A percentile compares a stretch with the other conserved stretches of the same genome.
Conservation (phyloP, 2,113 vertebrate genomes). For the Canis aureus region DNA sequence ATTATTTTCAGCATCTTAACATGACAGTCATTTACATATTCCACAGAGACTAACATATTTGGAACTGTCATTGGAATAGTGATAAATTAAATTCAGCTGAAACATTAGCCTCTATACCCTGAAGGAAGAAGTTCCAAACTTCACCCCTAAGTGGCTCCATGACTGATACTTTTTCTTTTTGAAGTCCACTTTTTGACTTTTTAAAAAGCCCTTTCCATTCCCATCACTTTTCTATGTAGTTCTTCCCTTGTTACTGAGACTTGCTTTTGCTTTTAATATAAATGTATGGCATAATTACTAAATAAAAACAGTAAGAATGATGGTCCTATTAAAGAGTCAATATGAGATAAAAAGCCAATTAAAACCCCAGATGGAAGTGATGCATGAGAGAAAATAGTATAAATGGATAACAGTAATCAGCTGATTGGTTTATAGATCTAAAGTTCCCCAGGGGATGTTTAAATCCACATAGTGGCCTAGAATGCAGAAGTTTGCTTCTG, state of each 20-base stretch:
- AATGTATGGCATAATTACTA: constrained; percentile 41
- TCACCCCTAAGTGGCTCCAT: neutral
- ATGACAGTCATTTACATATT: constrained; percentile 1
- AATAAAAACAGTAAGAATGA: constrained; percentile 60
- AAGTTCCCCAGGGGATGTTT: neutral
- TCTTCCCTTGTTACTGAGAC: neutral
- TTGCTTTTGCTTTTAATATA: neutral
- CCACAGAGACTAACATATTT: neutral
- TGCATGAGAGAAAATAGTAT: neutral
- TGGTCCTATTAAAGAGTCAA: constrained; percentile 50
- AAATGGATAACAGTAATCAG: constrained; percentile 46
- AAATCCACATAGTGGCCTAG: constrained; percentile 22
- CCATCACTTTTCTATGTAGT: neutral
- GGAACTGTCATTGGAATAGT: neutral
- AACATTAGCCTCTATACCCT: neutral
- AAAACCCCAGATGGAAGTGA: constrained; percentile 39
- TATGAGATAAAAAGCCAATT: constrained; percentile 65
- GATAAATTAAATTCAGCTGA: constrained; percentile 4
- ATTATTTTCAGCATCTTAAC: constrained; percentile 39
- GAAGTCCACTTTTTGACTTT: neutral
- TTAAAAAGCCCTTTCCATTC: neutral
- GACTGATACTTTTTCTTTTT: neutral
- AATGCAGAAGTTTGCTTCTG: constrained; percentile 55
- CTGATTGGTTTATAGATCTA: constrained; percentile 51
- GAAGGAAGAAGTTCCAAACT: neutral